Evolutionary conservation across 2,797 vertebrate genomes (phyloP).

Genomic region (Brachyrhaphis roseni): DNA sequence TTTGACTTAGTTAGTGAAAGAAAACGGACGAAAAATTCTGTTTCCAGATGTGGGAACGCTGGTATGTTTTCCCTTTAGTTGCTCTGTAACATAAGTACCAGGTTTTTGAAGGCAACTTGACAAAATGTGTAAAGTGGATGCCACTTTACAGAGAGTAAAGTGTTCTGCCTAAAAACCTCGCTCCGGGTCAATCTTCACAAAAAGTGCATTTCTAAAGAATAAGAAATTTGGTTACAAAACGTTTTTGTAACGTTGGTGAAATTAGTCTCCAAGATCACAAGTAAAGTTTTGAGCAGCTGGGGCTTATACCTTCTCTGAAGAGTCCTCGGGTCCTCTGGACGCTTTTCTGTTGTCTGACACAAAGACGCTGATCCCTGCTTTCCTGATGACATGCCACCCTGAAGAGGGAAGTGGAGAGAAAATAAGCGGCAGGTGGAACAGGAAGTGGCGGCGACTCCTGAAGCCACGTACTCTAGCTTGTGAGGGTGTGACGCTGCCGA

Average conservation of each 20-base stretch:
- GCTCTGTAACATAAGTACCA: background rate
- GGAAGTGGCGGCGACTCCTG: background rate
- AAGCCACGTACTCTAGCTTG: conserved; percentile 87
- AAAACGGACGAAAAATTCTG: background rate
- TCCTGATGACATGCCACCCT: conserved; percentile 88
- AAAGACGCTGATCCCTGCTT: conserved; percentile 88
- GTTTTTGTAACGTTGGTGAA: background rate
- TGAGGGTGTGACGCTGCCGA: conserved; percentile 81
- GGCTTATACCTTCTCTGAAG: conserved; percentile 85
- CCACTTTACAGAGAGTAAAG: no score
- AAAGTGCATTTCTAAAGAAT: no score
- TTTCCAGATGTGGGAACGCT: background rate
- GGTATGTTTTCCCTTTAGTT: background rate
- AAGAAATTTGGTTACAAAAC: background rate
- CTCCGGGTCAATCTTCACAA: no score
- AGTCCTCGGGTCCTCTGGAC: conserved; percentile 91
- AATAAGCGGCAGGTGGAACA: background rate
- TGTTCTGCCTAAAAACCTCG: no score
- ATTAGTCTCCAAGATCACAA: background rate
- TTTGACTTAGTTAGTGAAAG: background rate
- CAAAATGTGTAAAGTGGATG: background rate
- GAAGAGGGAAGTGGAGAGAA: conserved; percentile 39
- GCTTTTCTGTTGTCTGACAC: conserved; percentile 86
- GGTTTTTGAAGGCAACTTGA: background rate
- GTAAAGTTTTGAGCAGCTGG: background rate